Conservation (phyloP, 1,140 invertebrate genomes). For the Caenorhabditis latens region DNA sequence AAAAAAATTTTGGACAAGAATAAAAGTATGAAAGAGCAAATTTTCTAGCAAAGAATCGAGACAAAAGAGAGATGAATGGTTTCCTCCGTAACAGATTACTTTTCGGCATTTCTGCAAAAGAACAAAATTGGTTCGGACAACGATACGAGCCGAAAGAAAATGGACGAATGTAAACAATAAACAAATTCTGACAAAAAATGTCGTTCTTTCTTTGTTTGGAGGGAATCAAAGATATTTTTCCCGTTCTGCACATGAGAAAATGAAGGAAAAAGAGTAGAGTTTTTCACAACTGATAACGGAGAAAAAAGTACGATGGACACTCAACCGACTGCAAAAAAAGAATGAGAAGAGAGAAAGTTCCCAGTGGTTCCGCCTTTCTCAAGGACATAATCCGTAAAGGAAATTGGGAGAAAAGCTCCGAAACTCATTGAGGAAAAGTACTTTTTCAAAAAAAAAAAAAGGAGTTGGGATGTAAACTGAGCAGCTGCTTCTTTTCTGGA, state of each 20-base stretch:
- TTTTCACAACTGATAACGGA: background rate
- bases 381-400: slow-evolving; percentile 16
- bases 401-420: slow-evolving; percentile 29
- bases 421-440: slow-evolving; percentile 42
- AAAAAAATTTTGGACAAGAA: background rate
- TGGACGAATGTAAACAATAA: slow-evolving; percentile 45
- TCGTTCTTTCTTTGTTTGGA: background rate
- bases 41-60: too few relatives aligned
- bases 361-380: slow-evolving; percentile 26
- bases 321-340: background rate
- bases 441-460: slow-evolving; percentile 20
- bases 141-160: slow-evolving; percentile 18
- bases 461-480: background rate
- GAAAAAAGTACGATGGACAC: slow-evolving; percentile 1
- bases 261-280: background rate
- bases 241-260: slow-evolving; percentile 5
- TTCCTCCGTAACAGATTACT: background rate
- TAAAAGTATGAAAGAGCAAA: background rate
- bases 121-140: slow-evolving; percentile 7
- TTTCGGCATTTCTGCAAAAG: background rate
- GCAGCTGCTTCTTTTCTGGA: background rate
- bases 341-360: background rate
- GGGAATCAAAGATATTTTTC: background rate
- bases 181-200: slow-evolving; percentile 19
- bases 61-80: background rate